Evolutionary conservation across 2,888 invertebrate species (phyloP).

Genomic region (Cenopis cana): DNA sequence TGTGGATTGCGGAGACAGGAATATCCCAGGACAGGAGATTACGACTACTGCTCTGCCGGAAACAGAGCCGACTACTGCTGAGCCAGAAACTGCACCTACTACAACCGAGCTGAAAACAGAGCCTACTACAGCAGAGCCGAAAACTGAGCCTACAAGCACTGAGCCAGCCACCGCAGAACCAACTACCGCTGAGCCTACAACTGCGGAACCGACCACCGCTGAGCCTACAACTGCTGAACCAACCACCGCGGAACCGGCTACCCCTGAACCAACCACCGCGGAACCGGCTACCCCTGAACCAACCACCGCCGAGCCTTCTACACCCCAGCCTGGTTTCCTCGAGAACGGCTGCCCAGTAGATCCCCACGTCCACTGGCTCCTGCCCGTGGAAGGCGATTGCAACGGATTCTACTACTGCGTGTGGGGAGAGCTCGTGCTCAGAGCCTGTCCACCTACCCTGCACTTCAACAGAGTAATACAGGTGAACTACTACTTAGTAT

Average conservation of each 20-base stretch:
- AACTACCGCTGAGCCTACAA: not conserved
- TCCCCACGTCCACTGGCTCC: slow-evolving; percentile 45
- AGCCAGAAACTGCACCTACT: not conserved
- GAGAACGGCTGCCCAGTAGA: slow-evolving; percentile 72
- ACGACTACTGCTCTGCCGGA: not conserved
- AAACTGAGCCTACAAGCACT: not conserved
- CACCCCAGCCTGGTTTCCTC: slow-evolving; percentile 53
- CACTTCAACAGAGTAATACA: slow-evolving; percentile 45
- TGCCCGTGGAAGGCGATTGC: slow-evolving; percentile 43
- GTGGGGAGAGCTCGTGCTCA: slow-evolving; percentile 39
- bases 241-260: slow-evolving; percentile 42
- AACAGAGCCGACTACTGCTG: not conserved
- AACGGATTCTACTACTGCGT: slow-evolving; percentile 47
- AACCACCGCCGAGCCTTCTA: not conserved
- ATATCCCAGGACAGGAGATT: not conserved
- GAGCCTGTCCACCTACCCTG: slow-evolving; percentile 36
- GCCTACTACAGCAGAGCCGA: not conserved
- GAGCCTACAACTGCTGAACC: slow-evolving; percentile 54
- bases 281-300: slow-evolving; percentile 21
- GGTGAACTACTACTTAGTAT: slow-evolving; percentile 7
- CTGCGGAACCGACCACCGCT: not conserved
- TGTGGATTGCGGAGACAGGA: not conserved
- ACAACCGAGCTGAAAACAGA: not conserved
- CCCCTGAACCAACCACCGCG: slow-evolving; percentile 43
- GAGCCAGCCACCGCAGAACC: not conserved